Conservation (phyloP, 2,797 vertebrate species). For the Tenualosa ilisha region DNA sequence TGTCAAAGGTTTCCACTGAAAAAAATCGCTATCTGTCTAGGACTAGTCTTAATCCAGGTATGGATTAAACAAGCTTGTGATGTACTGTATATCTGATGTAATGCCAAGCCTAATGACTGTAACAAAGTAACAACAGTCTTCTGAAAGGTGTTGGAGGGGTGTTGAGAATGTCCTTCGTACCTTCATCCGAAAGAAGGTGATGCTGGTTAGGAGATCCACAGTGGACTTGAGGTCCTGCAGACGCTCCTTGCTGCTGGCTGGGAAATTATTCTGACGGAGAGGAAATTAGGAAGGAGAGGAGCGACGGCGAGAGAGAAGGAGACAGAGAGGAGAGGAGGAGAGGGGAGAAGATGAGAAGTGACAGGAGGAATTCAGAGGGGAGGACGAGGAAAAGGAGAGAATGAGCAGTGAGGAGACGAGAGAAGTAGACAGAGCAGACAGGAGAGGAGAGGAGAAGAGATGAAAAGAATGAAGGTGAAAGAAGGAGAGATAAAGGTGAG, state of each 20-base stretch:
- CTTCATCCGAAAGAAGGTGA: constrained; percentile 99
- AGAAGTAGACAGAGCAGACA: background rate
- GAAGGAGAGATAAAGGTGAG: background rate
- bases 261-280: constrained; percentile 90
- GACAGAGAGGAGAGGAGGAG: background rate
- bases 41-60: no score
- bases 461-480: background rate
- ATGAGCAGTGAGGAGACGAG: no score
- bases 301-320: background rate
- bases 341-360: no score
- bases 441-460: background rate
- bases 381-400: no score
- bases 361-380: no score
- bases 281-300: background rate
- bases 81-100: no score
- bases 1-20: no score
- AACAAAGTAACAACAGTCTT: background rate
- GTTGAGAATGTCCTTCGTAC: constrained; percentile 60
- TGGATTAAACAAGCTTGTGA: no score
- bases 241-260: constrained; percentile 91
- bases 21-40: no score
- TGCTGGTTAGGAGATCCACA: constrained; percentile 97
- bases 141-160: background rate
- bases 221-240: constrained; percentile 97
- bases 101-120: background rate